Base-by-base conservation (phyloP, 2,113 vertebrate species). In the Gymnogyps californianus region DNA sequence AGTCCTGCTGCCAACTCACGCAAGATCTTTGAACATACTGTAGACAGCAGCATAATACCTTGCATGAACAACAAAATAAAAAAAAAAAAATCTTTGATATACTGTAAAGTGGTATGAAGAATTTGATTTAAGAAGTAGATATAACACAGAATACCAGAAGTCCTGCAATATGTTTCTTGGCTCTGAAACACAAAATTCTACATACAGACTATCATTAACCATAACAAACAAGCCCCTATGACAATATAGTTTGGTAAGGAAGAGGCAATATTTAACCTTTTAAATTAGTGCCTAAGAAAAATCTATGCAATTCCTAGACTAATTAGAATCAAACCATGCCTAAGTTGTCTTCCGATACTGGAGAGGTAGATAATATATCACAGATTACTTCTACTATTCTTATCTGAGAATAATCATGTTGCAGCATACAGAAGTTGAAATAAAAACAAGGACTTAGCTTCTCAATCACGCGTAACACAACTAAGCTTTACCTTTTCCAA, bases 401-500 rank as follows among this genome's bases (percentile, higher is more conserved):
- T 42, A 69, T 42, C n/a, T 52, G 21, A 90, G 51, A 84, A 22
- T 2, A 54, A 89, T 4, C 32, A 49, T 16, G 25, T 7, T 77
- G 66, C 61, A 88, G 32, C 11, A 32, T 0, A 75, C 13, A 80
- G 17, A 66, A 67, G 25, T 2, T 52, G 44, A n/a, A 91, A 40
- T 10, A 64, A 81, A 80, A 19, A 1, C 75, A 55, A 51, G 49
- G 52, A 29, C 16, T 42, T 36, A 11, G 42, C 19, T 65, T 47
- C 28, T 42, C 8, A 40, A 25, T 3, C 13, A 4, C 0, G 26
- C 6, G 1, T 4, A 31, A 65, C 38, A 32, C 15, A 82, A 2
- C 8, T 10, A 12, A 70, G 40, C 12, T 92, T 96, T 98, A 99
- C 99, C 99, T 99, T 99, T 99, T 91, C 99, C 99, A 79, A 99